phyloP scores from a whole-genome alignment of 23 tunicate species.

The Pegea sp. region DNA sequence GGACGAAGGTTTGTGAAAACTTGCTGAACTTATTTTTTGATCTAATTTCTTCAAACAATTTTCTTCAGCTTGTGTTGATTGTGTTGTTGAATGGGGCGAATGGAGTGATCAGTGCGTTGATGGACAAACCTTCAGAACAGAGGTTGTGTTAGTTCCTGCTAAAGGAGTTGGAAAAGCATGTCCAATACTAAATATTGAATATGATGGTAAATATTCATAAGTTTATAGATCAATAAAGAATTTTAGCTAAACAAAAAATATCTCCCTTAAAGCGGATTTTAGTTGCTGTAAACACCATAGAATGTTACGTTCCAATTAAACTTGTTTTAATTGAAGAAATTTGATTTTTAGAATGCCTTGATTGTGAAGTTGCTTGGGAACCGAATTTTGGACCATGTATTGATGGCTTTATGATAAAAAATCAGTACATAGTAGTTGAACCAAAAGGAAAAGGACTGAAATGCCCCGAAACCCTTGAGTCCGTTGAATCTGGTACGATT shows the following conservation, averaged over 20 bases:
- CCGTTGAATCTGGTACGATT: too few species aligned
- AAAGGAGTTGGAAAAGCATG: slow-evolving; percentile 46
- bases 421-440: slow-evolving; percentile 3
- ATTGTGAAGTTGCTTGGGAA: slow-evolving; percentile 20
- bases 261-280: too few species aligned
- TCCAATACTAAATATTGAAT: slow-evolving; percentile 14
- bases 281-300: too few species aligned
- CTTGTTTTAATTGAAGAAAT: too few species aligned
- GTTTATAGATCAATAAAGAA: background rate
- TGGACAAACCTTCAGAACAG: slow-evolving; percentile 1
- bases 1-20: slow-evolving; percentile 33
- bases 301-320: too few species aligned
- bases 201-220: slow-evolving; percentile 14
- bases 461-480: too few species aligned
- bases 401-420: slow-evolving; percentile 4
- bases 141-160: slow-evolving; percentile 4
- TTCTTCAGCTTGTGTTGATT: slow-evolving; percentile 33
- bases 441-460: slow-evolving; percentile 15
- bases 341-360: too few species aligned
- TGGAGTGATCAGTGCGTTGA: slow-evolving; percentile 12
- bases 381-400: slow-evolving; percentile 17
- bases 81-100: slow-evolving; percentile 31
- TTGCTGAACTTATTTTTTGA: too few species aligned
- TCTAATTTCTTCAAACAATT: too few species aligned
- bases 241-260: too few species aligned